Conservation (phyloP, 2,888 invertebrate species). For the Acanthosoma haemorrhoidale region DNA sequence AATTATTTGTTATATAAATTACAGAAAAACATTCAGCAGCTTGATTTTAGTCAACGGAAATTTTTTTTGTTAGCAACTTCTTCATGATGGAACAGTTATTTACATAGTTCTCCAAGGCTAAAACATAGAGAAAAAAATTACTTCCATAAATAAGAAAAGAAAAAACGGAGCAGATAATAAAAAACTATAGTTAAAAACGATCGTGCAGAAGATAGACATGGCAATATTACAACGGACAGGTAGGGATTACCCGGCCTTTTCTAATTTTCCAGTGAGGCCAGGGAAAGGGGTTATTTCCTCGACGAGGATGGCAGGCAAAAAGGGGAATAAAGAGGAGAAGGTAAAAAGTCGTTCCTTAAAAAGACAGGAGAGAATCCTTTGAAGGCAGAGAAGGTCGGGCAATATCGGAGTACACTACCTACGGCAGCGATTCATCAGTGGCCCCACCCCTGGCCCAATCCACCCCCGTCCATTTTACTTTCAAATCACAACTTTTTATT, state of each 20-base stretch:
- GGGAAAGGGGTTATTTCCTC: background rate
- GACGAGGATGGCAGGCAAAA: background rate
- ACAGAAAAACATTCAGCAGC: no score
- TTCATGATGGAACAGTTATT: no score
- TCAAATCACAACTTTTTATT: constrained; percentile 15
- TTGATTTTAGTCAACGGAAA: no score
- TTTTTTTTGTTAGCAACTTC: no score
- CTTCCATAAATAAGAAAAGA: no score
- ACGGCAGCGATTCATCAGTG: background rate
- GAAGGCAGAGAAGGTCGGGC: background rate
- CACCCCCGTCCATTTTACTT: constrained; percentile 5
- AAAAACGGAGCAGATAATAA: no score
- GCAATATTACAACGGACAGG: background rate
- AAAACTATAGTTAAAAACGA: no score
- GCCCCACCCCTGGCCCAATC: background rate
- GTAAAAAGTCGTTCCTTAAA: background rate
- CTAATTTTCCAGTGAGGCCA: background rate
- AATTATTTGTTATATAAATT: no score
- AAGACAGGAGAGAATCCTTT: background rate
- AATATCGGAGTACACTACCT: background rate
- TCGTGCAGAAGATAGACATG: no score
- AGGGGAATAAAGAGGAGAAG: background rate
- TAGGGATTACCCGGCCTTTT: background rate
- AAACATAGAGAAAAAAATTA: no score
- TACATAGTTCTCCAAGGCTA: no score